Evolutionary conservation across 1,140 invertebrate species (phyloP).

Genomic region (Drosophila tsacasi): DNA sequence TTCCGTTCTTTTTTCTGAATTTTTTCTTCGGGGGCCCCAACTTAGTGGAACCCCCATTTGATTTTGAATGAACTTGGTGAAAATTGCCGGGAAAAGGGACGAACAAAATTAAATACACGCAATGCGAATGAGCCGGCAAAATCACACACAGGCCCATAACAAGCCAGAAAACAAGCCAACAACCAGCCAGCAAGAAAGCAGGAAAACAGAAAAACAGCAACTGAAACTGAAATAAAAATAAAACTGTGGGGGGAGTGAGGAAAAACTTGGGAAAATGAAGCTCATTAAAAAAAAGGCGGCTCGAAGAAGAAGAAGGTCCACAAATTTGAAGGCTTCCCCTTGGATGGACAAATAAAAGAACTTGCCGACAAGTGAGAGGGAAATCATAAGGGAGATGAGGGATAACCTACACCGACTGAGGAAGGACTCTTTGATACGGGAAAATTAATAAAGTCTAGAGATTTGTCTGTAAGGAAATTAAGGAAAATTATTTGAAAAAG

Average conservation of each 20-base stretch:
- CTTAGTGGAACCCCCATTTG: constrained; percentile 67
- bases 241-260: not conserved
- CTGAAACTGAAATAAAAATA: constrained; percentile 34
- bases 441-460: not conserved
- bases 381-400: not conserved
- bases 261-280: constrained; percentile 52
- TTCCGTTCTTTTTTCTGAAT: constrained; percentile 14
- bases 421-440: not conserved
- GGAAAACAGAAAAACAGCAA: constrained; percentile 18
- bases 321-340: constrained; percentile 44
- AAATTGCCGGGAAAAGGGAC: constrained; percentile 65
- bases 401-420: constrained; percentile 3
- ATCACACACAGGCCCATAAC: constrained; percentile 57
- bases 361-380: constrained; percentile 18
- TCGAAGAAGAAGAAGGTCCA: constrained; percentile 38
- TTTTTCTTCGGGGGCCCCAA: constrained; percentile 3
- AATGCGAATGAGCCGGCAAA: constrained; percentile 51
- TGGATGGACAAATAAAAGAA: constrained; percentile 39
- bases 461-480: not conserved
- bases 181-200: constrained; percentile 21
- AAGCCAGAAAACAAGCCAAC: constrained; percentile 71
- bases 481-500: not conserved
- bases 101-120: constrained; percentile 76
- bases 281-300: constrained; percentile 72
- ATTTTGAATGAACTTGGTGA: constrained; percentile 82